Percentiles rank a stretch among this genome's conserved stretches.
phyloP scores from a whole-genome alignment of 2,113 vertebrate species.

The Oncorhynchus keta region DNA sequence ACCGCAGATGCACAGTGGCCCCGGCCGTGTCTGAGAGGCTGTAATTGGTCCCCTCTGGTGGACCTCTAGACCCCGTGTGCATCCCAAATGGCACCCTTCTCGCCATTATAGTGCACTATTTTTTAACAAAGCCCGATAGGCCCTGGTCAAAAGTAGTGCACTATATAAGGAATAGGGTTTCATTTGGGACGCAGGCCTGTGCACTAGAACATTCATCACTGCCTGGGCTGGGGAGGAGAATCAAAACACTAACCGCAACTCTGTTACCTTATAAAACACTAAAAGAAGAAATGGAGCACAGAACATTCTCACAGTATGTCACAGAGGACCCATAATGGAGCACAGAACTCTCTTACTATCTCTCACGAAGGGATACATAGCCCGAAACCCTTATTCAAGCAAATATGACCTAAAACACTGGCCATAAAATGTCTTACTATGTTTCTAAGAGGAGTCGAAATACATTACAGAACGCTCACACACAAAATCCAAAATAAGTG shows the following conservation, averaged over 20 bases:
- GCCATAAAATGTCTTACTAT: too few species aligned
- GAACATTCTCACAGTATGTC: too few species aligned
- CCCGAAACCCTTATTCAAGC: not conserved
- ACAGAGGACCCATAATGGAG: too few species aligned
- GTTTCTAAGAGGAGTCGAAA: too few species aligned
- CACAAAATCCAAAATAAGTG: too few species aligned
- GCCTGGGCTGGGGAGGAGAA: slow-evolving; percentile 21
- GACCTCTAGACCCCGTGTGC: slow-evolving; percentile 12
- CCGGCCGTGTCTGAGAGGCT: slow-evolving; percentile 31
- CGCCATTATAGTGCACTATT: too few species aligned
- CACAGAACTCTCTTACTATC: not conserved
- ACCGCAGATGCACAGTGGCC: slow-evolving; percentile 41
- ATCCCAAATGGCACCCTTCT: too few species aligned
- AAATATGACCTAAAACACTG: too few species aligned
- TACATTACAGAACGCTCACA: too few species aligned
- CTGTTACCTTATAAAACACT: not conserved
- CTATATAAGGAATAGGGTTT: too few species aligned
- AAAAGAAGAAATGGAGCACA: not conserved
- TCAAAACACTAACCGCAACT: not conserved
- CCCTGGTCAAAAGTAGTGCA: too few species aligned
- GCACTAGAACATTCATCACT: slow-evolving; percentile 46
- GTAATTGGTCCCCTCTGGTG: slow-evolving; percentile 61
- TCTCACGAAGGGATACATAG: not conserved
- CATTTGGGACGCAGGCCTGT: not conserved
- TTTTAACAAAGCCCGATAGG: too few species aligned